These are phyloP conservation scores for Axinella damicornis DNA, from an alignment of 37 sponge, comb jelly and placozoan genomes.

Conservation along the genomic window DNA sequence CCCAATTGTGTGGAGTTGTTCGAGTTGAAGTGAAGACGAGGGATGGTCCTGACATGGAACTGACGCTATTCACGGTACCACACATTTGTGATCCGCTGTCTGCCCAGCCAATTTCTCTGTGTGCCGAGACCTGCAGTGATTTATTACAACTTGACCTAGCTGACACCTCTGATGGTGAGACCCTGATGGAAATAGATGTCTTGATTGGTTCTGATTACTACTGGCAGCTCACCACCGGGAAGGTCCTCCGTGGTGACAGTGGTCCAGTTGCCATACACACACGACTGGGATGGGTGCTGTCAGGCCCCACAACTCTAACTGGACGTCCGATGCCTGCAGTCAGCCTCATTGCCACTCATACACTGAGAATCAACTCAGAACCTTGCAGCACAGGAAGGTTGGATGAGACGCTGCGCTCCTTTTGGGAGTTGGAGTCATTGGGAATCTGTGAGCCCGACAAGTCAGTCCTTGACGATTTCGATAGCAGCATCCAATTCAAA, in stretches of 20 bases:
- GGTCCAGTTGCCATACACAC: conserved; percentile 31
- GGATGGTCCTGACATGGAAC: background rate
- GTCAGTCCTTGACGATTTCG: conserved; percentile 16
- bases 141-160: conserved; percentile 7
- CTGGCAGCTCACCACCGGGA: conserved; percentile 9
- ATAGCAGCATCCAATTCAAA: background rate
- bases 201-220: conserved; percentile 28
- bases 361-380: background rate
- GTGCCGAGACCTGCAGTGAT: background rate
- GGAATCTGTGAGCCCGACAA: background rate
- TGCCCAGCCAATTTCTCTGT: conserved; percentile 11
- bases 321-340: no score
- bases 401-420: background rate
- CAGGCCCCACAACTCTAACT: conserved; percentile 4
- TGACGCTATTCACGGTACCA: conserved; percentile 17
- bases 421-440: conserved; percentile 27
- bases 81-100: conserved; percentile 30
- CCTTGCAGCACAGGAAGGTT: no score
- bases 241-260: background rate
- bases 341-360: conserved; percentile 12
- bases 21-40: conserved; percentile 6
- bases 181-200: background rate
- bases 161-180: background rate
- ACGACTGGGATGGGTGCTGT: conserved; percentile 25
- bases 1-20: conserved; percentile 22